Percentiles rank a stretch among this genome's conserved stretches.
phyloP scores from a whole-genome alignment of 2,888 invertebrate species.

The Stratiomys singularior region DNA sequence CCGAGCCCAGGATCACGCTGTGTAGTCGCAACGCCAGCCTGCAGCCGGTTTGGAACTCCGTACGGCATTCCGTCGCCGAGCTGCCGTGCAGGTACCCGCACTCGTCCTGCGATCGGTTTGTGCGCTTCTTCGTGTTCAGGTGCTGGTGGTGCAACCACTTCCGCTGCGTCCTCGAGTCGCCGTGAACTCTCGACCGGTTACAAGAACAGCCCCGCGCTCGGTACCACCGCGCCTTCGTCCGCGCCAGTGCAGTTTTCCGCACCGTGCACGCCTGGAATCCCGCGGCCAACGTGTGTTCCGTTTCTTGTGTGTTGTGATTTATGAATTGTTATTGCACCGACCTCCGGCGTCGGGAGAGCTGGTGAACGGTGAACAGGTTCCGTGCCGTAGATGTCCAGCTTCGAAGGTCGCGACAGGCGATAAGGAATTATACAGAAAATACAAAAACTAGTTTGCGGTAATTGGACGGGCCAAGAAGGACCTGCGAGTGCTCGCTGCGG shows the following conservation, averaged over 20 bases:
- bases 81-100: neutral
- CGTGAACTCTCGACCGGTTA: neutral
- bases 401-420: neutral
- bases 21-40: neutral
- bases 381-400: neutral
- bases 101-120: neutral
- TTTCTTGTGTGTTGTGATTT: conserved; percentile 3
- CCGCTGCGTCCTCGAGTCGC: conserved; percentile 3
- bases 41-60: neutral
- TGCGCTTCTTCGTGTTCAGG: neutral
- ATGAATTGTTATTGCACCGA: conserved; percentile 14
- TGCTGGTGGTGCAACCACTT: neutral
- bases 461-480: neutral
- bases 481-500: no score
- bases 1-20: neutral
- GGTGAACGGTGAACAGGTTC: neutral
- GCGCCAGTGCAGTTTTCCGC: neutral
- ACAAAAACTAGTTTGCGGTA: neutral
- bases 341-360: neutral
- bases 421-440: no score
- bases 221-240: neutral
- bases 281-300: neutral
- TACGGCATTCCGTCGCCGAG: neutral
- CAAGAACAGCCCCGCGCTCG: neutral
- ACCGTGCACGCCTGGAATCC: no score